Percentiles rank a stretch among this genome's conserved stretches.
Conservation (phyloP, 2,888 invertebrate genomes). For the Xestia c-nigrum region DNA sequence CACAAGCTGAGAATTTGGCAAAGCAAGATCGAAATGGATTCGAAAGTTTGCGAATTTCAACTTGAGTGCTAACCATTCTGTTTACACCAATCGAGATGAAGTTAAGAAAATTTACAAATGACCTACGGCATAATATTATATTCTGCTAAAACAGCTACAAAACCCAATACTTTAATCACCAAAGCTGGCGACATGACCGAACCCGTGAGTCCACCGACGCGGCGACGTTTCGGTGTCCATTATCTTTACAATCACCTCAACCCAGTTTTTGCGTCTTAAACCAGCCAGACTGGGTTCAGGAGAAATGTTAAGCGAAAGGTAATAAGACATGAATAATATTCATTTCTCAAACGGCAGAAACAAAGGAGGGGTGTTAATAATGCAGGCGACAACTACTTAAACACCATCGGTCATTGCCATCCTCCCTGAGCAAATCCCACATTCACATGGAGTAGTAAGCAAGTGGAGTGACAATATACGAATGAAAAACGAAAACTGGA, state of each 20-base stretch:
- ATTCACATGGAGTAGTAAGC: constrained; percentile 1
- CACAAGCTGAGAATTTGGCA: constrained; percentile 38
- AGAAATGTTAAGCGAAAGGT: constrained; percentile 3
- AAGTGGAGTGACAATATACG: background rate
- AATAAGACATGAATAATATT: constrained; percentile 3
- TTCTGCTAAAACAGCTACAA: constrained; percentile 10
- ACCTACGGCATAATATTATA: background rate
- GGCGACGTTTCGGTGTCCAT: background rate
- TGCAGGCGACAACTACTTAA: constrained; percentile 8
- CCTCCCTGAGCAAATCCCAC: background rate
- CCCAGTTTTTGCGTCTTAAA: background rate
- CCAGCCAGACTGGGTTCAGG: background rate
- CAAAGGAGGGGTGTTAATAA: constrained; percentile 38
- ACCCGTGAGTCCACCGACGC: background rate
- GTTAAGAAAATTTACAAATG: constrained; percentile 14
- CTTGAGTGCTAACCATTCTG: background rate
- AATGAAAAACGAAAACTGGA: background rate
- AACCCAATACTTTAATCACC: background rate
- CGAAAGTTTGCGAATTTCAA: constrained; percentile 8
- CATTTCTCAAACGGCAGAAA: constrained; percentile 38
- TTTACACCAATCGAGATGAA: constrained; percentile 18
- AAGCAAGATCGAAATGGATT: constrained; percentile 45
- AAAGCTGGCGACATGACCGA: background rate
- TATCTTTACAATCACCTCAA: constrained; percentile 8
- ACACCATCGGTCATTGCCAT: constrained; percentile 2